Conservation (phyloP, 2,888 invertebrate genomes). For the Drosophila ezoana region DNA sequence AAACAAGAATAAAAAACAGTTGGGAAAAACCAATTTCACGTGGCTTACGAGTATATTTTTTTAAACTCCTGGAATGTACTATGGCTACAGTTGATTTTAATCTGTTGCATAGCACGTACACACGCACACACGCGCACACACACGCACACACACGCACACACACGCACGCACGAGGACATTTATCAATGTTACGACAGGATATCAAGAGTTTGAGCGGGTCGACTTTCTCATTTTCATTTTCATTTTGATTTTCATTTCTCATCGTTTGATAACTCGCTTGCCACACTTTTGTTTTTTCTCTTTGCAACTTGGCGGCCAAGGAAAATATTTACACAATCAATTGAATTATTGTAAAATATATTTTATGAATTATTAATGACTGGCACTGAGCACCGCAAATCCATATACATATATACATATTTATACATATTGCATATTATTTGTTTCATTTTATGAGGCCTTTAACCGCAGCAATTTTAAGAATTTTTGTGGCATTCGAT, state of each 20-base stretch:
- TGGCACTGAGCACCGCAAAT: slow-evolving; percentile 12
- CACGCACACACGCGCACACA: slow-evolving; percentile 17
- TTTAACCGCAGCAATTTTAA: slow-evolving; percentile 47
- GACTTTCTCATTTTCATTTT: slow-evolving; percentile 18
- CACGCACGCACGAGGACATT: slow-evolving; percentile 49
- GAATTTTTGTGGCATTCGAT: slow-evolving; percentile 45
- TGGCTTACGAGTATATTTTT: slow-evolving; percentile 17
- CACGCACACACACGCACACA: background rate
- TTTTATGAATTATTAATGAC: slow-evolving; percentile 77
- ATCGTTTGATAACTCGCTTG: slow-evolving; percentile 21
- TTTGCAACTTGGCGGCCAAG: slow-evolving; percentile 33
- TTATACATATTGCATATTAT: slow-evolving; percentile 21
- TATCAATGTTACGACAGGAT: slow-evolving; percentile 60
- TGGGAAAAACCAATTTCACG: slow-evolving; percentile 33
- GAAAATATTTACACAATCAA: slow-evolving; percentile 78
- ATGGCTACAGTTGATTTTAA: slow-evolving; percentile 34
- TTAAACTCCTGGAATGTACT: slow-evolving; percentile 9
- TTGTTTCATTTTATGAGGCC: slow-evolving; percentile 49
- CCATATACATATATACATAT: slow-evolving; percentile 4
- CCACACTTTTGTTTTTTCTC: slow-evolving; percentile 21
- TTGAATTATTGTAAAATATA: slow-evolving; percentile 72
- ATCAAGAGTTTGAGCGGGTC: slow-evolving; percentile 35
- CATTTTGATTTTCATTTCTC: slow-evolving; percentile 30
- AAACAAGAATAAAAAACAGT: slow-evolving; percentile 1
- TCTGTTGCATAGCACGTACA: slow-evolving; percentile 34